Evolutionary conservation across 1,140 invertebrate genomes (phyloP).

Genomic region (Neodiprion fabricii): DNA sequence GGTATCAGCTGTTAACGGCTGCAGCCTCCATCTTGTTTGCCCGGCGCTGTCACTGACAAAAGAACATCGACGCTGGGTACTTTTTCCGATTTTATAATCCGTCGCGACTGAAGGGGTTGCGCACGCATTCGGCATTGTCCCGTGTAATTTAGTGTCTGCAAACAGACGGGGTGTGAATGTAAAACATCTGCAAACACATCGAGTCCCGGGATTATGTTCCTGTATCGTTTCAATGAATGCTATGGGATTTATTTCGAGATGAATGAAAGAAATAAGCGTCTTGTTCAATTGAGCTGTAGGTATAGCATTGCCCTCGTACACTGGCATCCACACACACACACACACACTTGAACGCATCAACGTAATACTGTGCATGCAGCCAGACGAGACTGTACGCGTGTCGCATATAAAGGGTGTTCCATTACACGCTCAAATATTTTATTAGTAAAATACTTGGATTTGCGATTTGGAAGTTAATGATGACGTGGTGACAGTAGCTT

Average conservation of each 20-base stretch:
- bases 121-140: constrained; percentile 46
- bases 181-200: constrained; percentile 59
- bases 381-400: too few species aligned
- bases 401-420: too few species aligned
- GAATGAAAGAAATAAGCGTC: constrained; percentile 38
- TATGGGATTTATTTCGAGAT: constrained; percentile 46
- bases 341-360: too few species aligned
- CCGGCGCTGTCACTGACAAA: constrained; percentile 20
- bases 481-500: too few species aligned
- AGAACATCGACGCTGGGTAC: constrained; percentile 26
- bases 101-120: constrained; percentile 43
- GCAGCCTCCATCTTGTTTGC: background rate
- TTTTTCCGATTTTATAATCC: constrained; percentile 52
- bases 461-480: too few species aligned
- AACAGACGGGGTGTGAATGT: constrained; percentile 59
- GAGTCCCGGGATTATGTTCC: constrained; percentile 15
- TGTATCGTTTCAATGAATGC: constrained; percentile 39
- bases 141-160: constrained; percentile 62
- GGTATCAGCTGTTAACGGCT: background rate
- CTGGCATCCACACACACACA: background rate
- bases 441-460: too few species aligned
- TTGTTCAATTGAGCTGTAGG: constrained; percentile 42
- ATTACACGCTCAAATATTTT: too few species aligned
- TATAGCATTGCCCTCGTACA: constrained; percentile 23
- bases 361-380: too few species aligned